Percentiles rank a stretch among this genome's conserved stretches.
Evolutionary conservation across 2,888 invertebrate genomes (phyloP).

Genomic region (Drosophila conformis): DNA sequence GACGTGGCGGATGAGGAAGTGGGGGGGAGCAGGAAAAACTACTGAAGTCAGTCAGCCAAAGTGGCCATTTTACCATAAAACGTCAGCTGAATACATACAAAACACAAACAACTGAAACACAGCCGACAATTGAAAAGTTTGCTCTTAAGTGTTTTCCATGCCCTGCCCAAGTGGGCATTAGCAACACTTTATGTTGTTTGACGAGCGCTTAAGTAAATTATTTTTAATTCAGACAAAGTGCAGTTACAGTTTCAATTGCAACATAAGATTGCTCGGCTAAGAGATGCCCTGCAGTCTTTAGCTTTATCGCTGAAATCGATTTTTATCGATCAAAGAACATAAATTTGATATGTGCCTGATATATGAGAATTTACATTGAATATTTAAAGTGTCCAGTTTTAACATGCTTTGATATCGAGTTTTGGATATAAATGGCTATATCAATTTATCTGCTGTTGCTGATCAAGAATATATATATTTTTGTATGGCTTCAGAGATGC

Average conservation of each 20-base stretch:
- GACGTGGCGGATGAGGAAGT: accelerated
- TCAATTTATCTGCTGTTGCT: too few species aligned
- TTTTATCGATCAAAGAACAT: background rate
- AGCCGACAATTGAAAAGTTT: slow-evolving; percentile 35
- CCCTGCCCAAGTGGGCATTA: slow-evolving; percentile 14
- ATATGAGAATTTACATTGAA: background rate
- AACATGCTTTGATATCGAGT: too few species aligned
- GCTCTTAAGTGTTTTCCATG: slow-evolving; percentile 23
- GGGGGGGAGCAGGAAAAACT: background rate
- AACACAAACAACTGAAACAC: background rate
- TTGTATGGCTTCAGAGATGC: too few species aligned
- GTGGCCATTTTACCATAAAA: slow-evolving; percentile 31
- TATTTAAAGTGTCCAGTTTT: too few species aligned
- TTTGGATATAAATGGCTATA: too few species aligned
- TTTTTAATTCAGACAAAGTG: background rate
- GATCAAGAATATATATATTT: too few species aligned
- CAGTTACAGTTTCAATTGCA: background rate
- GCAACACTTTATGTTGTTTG: background rate
- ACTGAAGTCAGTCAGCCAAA: slow-evolving; percentile 37
- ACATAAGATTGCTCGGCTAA: background rate
- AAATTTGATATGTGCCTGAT: accelerated
- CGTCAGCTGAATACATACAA: slow-evolving; percentile 2
- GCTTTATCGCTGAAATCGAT: background rate
- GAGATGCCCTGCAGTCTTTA: background rate
- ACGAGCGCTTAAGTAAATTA: background rate